Conservation (phyloP, 1,140 invertebrate species). For the Drosophila ananassae region DNA sequence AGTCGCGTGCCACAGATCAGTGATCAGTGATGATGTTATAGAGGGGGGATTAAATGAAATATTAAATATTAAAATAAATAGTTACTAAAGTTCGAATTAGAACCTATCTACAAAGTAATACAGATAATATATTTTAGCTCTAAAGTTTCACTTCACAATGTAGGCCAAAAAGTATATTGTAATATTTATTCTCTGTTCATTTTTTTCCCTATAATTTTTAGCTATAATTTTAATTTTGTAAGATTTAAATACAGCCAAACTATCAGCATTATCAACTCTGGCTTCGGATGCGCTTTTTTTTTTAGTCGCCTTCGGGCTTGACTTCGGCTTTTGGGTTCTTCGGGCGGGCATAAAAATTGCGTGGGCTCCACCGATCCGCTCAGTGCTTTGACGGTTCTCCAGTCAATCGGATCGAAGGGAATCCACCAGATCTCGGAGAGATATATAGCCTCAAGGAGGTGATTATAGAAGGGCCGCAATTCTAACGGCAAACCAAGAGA, state of each 20-base stretch:
- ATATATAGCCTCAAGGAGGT: neutral
- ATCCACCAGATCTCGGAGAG: neutral
- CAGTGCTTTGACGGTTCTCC: conserved; percentile 44
- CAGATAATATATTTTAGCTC: no score
- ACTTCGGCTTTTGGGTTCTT: conserved; percentile 11
- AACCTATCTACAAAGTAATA: no score
- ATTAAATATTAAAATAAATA: no score
- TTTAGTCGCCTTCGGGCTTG: neutral
- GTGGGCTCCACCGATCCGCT: conserved; percentile 58
- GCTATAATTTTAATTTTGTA: neutral
- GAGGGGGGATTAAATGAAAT: neutral
- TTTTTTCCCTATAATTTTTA: neutral
- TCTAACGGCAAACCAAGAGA: conserved; percentile 31
- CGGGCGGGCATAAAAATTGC: conserved; percentile 65
- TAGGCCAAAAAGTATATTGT: no score
- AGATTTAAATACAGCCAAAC: neutral
- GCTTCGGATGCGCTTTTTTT: conserved; percentile 29
- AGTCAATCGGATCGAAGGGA: conserved; percentile 14
- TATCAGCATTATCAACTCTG: conserved; percentile 7
- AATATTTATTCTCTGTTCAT: no score
- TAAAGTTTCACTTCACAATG: no score
- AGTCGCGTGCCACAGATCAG: conserved; percentile 12
- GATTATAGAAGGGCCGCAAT: conserved; percentile 1
- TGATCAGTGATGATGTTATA: neutral
- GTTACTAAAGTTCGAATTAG: no score